Evolutionary conservation across 1,140 invertebrate species (phyloP).

Genomic region (Pseudomyrmex pallidus): DNA sequence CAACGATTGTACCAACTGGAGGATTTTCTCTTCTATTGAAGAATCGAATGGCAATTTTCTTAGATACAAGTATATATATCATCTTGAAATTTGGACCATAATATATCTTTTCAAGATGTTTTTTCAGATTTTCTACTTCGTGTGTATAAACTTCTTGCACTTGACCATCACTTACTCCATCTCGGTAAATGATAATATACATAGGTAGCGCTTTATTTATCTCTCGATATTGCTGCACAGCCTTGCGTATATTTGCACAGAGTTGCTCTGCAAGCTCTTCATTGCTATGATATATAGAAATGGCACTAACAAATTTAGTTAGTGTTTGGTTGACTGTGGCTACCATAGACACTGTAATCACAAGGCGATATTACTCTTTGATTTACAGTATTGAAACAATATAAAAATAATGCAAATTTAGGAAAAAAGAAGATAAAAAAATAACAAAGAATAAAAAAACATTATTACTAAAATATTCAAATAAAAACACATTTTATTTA

Average conservation of each 20-base stretch:
- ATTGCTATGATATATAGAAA: constrained; percentile 88
- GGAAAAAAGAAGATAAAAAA: not conserved
- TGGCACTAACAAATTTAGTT: constrained; percentile 89
- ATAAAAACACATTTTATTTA: not conserved
- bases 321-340: constrained; percentile 88
- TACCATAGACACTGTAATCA: constrained; percentile 88
- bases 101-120: constrained; percentile 85
- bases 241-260: constrained; percentile 86
- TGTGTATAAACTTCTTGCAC: constrained; percentile 88
- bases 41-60: constrained; percentile 89
- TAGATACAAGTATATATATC: constrained; percentile 90
- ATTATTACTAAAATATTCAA: not conserved
- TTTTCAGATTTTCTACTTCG: constrained; percentile 87
- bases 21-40: constrained; percentile 89
- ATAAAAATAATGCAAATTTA: not conserved
- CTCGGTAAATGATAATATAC: constrained; percentile 90
- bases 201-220: constrained; percentile 85
- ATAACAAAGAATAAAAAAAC: not conserved
- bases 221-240: constrained; percentile 85
- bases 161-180: constrained; percentile 95
- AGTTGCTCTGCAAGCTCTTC: constrained; percentile 90
- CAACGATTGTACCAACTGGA: constrained; percentile 93
- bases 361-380: not conserved
- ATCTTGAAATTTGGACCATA: constrained; percentile 85
- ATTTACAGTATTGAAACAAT: not conserved